A percentile compares a stretch with the other conserved stretches of the same genome.
Evolutionary conservation across 1,140 invertebrate species (phyloP).

Genomic region (Drosophila parvula): DNA sequence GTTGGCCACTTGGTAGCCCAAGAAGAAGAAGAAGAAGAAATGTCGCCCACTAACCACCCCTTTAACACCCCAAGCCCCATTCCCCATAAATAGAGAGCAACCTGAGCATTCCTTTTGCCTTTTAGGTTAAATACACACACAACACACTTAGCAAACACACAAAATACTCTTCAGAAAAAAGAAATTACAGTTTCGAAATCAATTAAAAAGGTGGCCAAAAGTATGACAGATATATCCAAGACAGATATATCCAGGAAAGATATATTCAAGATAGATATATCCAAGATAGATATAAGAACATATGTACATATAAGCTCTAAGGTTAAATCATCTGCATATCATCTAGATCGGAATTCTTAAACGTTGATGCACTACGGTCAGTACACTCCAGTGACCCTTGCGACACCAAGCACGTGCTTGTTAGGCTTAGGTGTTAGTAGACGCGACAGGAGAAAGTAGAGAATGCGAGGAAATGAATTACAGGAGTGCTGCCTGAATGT

Average conservation of each 20-base stretch:
- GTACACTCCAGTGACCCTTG: too few species aligned
- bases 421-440: too few species aligned
- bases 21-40: background rate
- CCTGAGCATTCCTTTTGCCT: slow-evolving; percentile 13
- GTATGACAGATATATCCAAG: background rate
- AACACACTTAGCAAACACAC: too few species aligned
- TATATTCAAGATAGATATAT: background rate
- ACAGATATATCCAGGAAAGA: background rate
- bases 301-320: too few species aligned
- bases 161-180: background rate
- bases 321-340: too few species aligned
- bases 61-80: too few species aligned
- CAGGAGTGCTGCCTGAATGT: too few species aligned
- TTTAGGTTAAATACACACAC: slow-evolving; percentile 17
- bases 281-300: background rate
- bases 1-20: slow-evolving; percentile 55
- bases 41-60: background rate
- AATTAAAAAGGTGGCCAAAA: background rate
- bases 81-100: background rate
- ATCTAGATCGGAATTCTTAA: too few species aligned
- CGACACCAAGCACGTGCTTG: too few species aligned
- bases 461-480: too few species aligned
- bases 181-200: background rate
- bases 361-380: too few species aligned
- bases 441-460: too few species aligned